Conservation (phyloP, 2,113 vertebrate species). For the Callorhinus ursinus region DNA sequence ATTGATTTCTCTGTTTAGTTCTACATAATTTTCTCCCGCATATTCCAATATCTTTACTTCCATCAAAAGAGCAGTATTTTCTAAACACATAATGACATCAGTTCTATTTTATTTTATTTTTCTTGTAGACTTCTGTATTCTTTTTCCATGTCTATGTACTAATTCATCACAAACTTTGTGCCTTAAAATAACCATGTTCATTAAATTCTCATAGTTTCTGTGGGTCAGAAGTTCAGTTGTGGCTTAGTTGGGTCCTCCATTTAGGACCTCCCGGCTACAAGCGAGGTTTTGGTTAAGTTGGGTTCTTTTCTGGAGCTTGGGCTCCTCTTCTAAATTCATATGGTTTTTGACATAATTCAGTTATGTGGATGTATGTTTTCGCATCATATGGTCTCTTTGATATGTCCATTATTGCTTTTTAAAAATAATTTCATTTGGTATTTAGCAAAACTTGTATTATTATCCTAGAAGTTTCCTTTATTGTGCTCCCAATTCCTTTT, state of each 20-base stretch:
- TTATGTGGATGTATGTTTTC: not conserved
- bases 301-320: not conserved
- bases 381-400: not conserved
- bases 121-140: not conserved
- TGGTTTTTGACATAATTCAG: not conserved
- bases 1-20: not conserved
- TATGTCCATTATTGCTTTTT: not conserved
- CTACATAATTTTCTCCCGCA: not conserved
- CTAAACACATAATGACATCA: not conserved
- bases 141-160: not conserved
- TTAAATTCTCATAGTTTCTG: not conserved
- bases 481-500: not conserved
- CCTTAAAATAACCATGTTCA: not conserved
- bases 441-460: not conserved
- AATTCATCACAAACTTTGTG: not conserved
- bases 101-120: not conserved
- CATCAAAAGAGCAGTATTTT: not conserved
- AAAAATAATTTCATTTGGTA: not conserved
- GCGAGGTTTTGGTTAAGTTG: not conserved
- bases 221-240: not conserved
- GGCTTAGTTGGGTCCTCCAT: too few species aligned
- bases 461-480: not conserved
- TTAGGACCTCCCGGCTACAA: too few species aligned
- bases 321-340: not conserved
- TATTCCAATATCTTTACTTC: not conserved